Evolutionary conservation across 2,113 vertebrate species (phyloP).

Genomic region (Seriola quinqueradiata): DNA sequence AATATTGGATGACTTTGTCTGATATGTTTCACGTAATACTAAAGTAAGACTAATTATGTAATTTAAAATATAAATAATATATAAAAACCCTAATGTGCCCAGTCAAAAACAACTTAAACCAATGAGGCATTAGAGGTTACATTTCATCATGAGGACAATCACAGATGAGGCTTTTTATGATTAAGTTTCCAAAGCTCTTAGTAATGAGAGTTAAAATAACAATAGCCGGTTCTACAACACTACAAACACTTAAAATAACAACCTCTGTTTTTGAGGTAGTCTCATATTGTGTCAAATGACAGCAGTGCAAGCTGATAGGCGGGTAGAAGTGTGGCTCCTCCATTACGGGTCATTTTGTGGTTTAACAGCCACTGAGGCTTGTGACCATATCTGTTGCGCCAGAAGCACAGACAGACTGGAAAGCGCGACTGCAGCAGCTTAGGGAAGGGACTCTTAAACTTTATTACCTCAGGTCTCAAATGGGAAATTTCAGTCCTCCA

Average conservation of each 20-base stretch:
- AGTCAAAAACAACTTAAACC: not conserved
- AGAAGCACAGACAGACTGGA: conserved; percentile 53
- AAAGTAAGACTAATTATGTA: not conserved
- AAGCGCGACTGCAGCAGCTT: conserved; percentile 44
- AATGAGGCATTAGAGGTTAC: not conserved
- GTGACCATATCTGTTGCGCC: conserved; percentile 65
- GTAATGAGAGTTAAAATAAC: not conserved
- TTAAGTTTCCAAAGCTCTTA: too few species aligned
- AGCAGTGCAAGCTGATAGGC: conserved; percentile 21
- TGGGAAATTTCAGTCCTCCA: conserved; percentile 48
- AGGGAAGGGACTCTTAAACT: conserved; percentile 57
- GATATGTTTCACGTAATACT: not conserved
- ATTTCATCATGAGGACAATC: not conserved
- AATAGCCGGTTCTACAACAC: not conserved
- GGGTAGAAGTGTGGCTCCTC: conserved; percentile 32
- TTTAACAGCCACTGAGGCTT: conserved; percentile 63
- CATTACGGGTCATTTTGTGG: conserved; percentile 64
- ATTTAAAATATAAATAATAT: not conserved
- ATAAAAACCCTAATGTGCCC: not conserved
- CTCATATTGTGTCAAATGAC: conserved; percentile 4
- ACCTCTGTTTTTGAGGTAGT: too few species aligned
- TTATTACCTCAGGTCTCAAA: conserved; percentile 53
- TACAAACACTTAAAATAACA: too few species aligned
- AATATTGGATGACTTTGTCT: not conserved
- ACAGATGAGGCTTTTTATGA: not conserved